These are phyloP conservation scores for Stegana nigrithorax DNA, from an alignment of 2,888 invertebrate genomes.

Conservation along the genomic window DNA sequence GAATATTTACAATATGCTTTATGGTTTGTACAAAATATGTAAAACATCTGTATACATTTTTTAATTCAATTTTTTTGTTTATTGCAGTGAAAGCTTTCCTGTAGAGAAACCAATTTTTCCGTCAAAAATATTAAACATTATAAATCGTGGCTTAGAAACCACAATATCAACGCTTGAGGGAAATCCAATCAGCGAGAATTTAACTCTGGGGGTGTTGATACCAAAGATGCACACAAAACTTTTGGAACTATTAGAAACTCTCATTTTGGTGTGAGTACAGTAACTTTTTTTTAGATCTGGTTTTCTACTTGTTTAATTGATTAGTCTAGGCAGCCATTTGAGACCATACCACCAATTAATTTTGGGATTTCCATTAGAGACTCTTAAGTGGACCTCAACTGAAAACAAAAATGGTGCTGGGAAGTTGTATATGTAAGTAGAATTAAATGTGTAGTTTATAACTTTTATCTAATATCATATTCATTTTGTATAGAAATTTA, in stretches of 20 bases:
- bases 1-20: background rate
- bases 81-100: background rate
- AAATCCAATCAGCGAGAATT: constrained; percentile 9
- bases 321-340: background rate
- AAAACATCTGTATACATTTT: background rate
- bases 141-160: background rate
- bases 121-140: constrained; percentile 2
- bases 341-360: background rate
- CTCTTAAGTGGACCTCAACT: constrained; percentile 5
- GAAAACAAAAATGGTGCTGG: background rate
- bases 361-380: background rate
- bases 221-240: background rate
- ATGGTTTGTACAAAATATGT: background rate
- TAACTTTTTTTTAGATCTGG: background rate
- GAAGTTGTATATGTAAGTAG: background rate
- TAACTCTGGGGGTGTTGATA: background rate
- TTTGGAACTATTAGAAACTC: background rate
- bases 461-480: background rate
- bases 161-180: background rate
- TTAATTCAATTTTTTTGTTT: background rate
- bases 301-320: background rate
- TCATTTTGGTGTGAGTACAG: background rate
- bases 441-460: background rate
- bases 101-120: background rate
- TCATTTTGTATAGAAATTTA: constrained; percentile 33